Base-by-base conservation (phyloP, 2,888 invertebrate species). In the Ypsolopha scabrella region DNA sequence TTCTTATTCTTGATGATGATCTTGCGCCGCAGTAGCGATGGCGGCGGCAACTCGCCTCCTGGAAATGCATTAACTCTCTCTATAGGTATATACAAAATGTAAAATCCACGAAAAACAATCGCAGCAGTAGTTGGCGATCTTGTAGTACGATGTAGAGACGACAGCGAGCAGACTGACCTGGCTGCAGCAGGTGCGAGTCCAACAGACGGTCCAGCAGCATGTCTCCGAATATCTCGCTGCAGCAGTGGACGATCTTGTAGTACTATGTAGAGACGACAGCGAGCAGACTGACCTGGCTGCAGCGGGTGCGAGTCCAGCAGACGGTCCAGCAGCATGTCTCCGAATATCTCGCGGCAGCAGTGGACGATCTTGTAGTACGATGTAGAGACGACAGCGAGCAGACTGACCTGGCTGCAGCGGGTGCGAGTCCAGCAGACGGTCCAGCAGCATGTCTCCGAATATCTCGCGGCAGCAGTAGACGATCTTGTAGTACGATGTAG, bases 1-100 rank as follows among this genome's bases (percentile, higher is more conserved):
- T 97, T 97, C 85, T 98, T 98, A 75, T 98, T 98, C 82, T 98
- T 98, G 62, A 98, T 96, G 58, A 98, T 94, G 62, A 98, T 98
- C 83, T 97, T 98, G 59, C 95, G 89, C 57, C 92, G 93, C 53
- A 98, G 85, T 54, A 91, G 68, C 39, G 93, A 90, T 1, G 98
- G 98, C 51, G 97, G 94, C 41, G 98, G 98, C 58, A 98, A 85
- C 56, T 93, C 91, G 65, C 90, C 83, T 73, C 95, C 96, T 89
- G 58, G 86, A 58, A 41, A 48, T 39, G 37, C n/a, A 45, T 43
- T n/a, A n/a, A n/a, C 9, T 41, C 6, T 11, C n/a, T 9, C 41
- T 41, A 11, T 8, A 8, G n/a, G 41, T 41, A 9, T n/a, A n/a
- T n/a, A n/a, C n/a, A n/a, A n/a, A n/a, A n/a, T n/a, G n/a, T n/a